Evolutionary conservation across 1,140 invertebrate species (phyloP).

Genomic region (Neodiprion virginianus): DNA sequence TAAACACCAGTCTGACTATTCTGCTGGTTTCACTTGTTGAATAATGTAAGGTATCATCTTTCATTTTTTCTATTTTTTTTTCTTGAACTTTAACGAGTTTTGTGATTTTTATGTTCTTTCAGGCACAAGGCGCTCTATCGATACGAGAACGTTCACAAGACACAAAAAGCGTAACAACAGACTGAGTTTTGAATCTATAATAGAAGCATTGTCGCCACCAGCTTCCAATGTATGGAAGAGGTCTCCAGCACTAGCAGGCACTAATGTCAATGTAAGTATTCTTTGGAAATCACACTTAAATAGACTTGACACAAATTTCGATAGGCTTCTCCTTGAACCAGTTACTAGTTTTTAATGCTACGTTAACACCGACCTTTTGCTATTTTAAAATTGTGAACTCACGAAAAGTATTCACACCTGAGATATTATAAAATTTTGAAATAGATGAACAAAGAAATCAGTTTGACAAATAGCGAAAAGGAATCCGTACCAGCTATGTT

Average conservation of each 20-base stretch:
- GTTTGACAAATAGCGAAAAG: constrained; percentile 23
- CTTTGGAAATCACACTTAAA: not conserved
- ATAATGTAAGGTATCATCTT: not conserved
- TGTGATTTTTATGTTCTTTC: not conserved
- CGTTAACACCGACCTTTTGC: not conserved
- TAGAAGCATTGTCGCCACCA: constrained; percentile 43
- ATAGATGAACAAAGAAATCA: constrained; percentile 23
- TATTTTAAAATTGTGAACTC: not conserved
- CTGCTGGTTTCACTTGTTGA: constrained; percentile 11
- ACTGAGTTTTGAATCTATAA: constrained; percentile 53
- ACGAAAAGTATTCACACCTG: constrained; percentile 11
- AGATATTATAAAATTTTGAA: constrained; percentile 18
- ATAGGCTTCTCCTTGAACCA: constrained; percentile 17
- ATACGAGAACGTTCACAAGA: constrained; percentile 62
- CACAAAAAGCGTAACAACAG: constrained; percentile 54
- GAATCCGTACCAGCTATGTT: constrained; percentile 42
- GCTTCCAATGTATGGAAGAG: constrained; percentile 5
- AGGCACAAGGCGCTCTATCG: constrained; percentile 47
- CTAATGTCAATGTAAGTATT: not conserved
- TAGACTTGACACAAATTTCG: constrained; percentile 16
- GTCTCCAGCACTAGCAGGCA: not conserved
- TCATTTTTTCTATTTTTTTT: not conserved
- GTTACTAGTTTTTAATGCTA: constrained; percentile 4
- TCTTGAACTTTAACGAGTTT: constrained; percentile 13
- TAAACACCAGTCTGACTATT: not conserved